Evolutionary conservation across 2,797 vertebrate genomes (phyloP), one percentile per base, ranked within the genome.

Genomic region (Pseudotriccus pelzelni): DNA sequence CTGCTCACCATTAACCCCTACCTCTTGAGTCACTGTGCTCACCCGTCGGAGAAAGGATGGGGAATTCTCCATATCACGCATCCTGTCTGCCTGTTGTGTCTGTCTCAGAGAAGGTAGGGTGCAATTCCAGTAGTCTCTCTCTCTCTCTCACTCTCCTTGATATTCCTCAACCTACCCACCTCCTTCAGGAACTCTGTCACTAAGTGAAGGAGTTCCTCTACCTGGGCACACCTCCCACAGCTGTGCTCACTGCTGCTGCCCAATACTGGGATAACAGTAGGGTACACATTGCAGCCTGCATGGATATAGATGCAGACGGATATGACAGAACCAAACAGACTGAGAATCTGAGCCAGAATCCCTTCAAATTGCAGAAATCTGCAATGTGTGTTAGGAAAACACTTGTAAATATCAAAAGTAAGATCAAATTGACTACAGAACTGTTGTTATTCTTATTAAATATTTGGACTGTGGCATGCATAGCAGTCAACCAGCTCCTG

Each of bases 391-490:
- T 77, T 74, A 74, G 72, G 41, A 84, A 93, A 91, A 94, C 53
- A 63, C 28, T 89, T 77, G 25, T 39, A 92, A 93, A 76, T 91
- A 94, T 68, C 36, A 85, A 63, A 91, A 90, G 47, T 49, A 79
- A 89, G 44, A 89, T 39, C 44, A 87, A 74, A 89, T 41, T 87
- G 72, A 90, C 60, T 74, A 41, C 41, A 77, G 67, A 94, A 89
- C 9, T 68, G 43, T 63, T 64, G 21, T 83, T 87, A 64, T 27
- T 93, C 49, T 77, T 86, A 55, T 77, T 89, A 93, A 92, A 93
- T 91, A 87, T 87, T 81, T 95, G 84, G 75, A 67, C 72, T 77
- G 60, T 47, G 89, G 43, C 79, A 73, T 78, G 66, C 64, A 67
- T 64, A 91, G 49, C 37, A 88, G 49, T 37, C 82, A 86, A 75